A percentile compares a stretch with the other conserved stretches of the same genome.
These are phyloP conservation scores for Redunca redunca DNA, from an alignment of 2,113 vertebrate species.

Conservation along the genomic window DNA sequence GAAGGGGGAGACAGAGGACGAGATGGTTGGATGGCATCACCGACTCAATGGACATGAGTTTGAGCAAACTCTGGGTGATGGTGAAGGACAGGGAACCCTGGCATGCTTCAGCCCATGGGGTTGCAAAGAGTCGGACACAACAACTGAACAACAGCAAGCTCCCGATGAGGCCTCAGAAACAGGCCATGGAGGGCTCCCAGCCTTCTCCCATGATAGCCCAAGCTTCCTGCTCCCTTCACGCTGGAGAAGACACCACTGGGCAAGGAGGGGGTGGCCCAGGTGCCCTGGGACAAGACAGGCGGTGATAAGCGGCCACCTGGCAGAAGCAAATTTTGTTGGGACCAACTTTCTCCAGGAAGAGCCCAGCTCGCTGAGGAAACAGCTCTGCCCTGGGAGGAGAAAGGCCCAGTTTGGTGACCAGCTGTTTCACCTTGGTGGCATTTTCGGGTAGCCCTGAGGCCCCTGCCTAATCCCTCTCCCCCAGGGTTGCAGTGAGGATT, in stretches of 20 bases:
- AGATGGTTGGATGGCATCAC: not conserved
- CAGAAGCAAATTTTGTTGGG: not conserved
- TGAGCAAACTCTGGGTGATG: not conserved
- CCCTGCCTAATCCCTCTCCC: not conserved
- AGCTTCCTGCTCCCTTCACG: not conserved
- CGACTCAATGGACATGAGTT: not conserved
- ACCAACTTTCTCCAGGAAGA: not conserved
- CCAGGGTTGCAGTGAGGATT: too few relatives aligned
- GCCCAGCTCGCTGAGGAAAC: not conserved
- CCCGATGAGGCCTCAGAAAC: not conserved
- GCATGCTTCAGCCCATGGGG: not conserved
- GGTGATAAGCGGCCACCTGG: not conserved
- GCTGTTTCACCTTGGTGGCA: not conserved
- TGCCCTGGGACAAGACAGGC: not conserved
- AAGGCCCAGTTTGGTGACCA: not conserved
- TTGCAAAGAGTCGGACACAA: not conserved
- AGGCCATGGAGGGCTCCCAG: not conserved
- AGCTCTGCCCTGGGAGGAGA: not conserved
- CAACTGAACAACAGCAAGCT: not conserved
- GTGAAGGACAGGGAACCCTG: not conserved
- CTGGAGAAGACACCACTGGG: not conserved
- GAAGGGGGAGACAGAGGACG: not conserved
- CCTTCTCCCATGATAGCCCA: not conserved
- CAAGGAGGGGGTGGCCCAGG: not conserved
- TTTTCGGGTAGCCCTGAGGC: not conserved